Evolutionary conservation across 1,140 invertebrate species (phyloP), one percentile per base, ranked within the genome.

Genomic region (Holotrichia oblita): DNA sequence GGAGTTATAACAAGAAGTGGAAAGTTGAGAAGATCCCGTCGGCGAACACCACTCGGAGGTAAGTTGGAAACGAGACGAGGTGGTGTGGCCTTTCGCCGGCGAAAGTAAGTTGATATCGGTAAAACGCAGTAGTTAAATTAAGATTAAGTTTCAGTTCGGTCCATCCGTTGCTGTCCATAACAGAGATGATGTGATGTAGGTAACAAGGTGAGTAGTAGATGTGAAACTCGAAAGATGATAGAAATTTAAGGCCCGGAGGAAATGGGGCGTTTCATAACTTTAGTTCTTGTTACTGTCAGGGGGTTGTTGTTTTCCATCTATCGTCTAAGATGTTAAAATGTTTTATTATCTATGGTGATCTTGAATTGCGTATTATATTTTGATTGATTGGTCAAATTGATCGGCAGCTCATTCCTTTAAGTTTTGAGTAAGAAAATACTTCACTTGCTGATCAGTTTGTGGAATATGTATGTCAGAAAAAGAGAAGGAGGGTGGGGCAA

Each of bases 51-150:
- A 6, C 48, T 55, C 14, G 14, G 17, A 34, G 27, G 4, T 34
- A 34, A 34, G 27, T 34, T 34, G 48, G 6, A 17, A 55, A 17
- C 48, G 44, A 48, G 44, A 9, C 44, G 10, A 48, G 3, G 44
- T 9, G n/a, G n/a, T n/a, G n/a, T n/a, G n/a, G n/a, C n/a, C n/a
- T n/a, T n/a, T n/a, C 44, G 3, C 12, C 14, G 6, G 48, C n/a
- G 44, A n/a, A 55, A 55, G 48, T 55, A 55, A 55, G n/a, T n/a
- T 55, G 48, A 55, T 55, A 55, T 55, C 14, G 48, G 48, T 55
- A 55, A 55, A 55, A 55, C 48, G 48, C 48, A 55, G 48, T 55
- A 55, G 48, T 55, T 55, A 55, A 55, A 55, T 55, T 55, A 55
- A 55, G 48, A 55, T 55, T 55, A 55, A 55, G 48, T 55, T 55